Percentiles rank a stretch among this genome's conserved stretches.
Conservation (phyloP, 2,888 invertebrate species). For the Plebejus argus region DNA sequence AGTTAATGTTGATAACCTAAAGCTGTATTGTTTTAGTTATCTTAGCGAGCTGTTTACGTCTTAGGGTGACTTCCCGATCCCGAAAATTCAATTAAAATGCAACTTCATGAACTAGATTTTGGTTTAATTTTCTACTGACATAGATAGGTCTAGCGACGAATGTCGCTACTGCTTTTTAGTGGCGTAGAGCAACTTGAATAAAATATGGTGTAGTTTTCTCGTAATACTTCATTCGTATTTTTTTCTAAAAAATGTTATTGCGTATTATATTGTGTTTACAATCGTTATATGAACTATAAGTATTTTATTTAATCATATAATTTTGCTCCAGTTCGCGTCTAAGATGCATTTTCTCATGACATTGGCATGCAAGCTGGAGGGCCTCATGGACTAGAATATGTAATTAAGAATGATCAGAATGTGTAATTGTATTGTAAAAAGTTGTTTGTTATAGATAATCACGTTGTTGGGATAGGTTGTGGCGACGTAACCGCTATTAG, state of each 20-base stretch:
- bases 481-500: neutral
- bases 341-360: neutral
- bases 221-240: neutral
- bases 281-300: neutral
- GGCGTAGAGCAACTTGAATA: too few species aligned
- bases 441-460: neutral
- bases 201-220: too few species aligned
- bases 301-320: neutral
- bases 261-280: neutral
- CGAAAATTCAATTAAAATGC: too few species aligned
- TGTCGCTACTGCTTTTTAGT: too few species aligned
- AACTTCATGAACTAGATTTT: too few species aligned
- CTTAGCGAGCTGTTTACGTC: too few species aligned
- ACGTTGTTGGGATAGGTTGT: constrained; percentile 8
- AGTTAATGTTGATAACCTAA: too few species aligned
- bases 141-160: too few species aligned
- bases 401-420: neutral
- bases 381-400: neutral
- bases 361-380: neutral
- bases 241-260: neutral
- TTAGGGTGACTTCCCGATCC: too few species aligned
- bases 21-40: too few species aligned
- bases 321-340: neutral
- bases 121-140: too few species aligned
- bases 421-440: constrained; percentile 10